Evolutionary conservation across 1,140 invertebrate species (phyloP).

Genomic region (Leptinotarsa undecemlineata): DNA sequence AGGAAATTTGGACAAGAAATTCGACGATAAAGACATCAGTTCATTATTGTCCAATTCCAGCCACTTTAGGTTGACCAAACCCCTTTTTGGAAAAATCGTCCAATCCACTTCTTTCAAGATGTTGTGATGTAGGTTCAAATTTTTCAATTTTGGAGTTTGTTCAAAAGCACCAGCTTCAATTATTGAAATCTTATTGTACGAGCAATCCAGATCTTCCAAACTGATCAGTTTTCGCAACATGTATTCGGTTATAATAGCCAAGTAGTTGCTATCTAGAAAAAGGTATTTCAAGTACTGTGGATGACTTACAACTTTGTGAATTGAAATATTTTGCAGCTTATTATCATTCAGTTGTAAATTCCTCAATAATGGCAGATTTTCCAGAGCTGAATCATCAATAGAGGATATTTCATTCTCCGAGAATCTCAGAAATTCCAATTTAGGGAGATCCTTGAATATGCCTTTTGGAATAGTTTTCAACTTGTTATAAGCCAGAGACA

Average conservation of each 20-base stretch:
- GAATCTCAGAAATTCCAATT: conserved; percentile 18
- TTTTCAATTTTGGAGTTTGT: conserved; percentile 21
- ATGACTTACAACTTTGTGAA: conserved; percentile 13
- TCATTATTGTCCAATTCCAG: conserved; percentile 33
- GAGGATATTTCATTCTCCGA: conserved; percentile 28
- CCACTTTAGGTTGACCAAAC: conserved; percentile 9
- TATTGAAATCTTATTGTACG: conserved; percentile 26
- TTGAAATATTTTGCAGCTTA: conserved; percentile 24
- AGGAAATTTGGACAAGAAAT: conserved; percentile 24
- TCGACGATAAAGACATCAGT: conserved; percentile 32
- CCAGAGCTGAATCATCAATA: conserved; percentile 30
- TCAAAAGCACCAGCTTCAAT: conserved; percentile 25
- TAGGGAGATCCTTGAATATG: conserved; percentile 16
- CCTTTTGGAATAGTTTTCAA: conserved; percentile 11
- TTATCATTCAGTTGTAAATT: conserved; percentile 21
- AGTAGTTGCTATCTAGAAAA: conserved; percentile 25
- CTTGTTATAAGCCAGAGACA: neutral
- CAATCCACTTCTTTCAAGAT: conserved; percentile 19
- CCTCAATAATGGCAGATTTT: conserved; percentile 22
- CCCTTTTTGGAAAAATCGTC: conserved; percentile 23
- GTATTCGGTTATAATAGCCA: conserved; percentile 19
- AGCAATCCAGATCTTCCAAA: conserved; percentile 30
- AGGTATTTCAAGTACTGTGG: conserved; percentile 17
- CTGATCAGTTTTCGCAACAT: conserved; percentile 30
- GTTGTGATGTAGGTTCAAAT: conserved; percentile 28